A percentile compares a stretch with the other conserved stretches of the same genome.
phyloP scores from a whole-genome alignment of 2,797 vertebrate species.

The Intellagama lesueurii region DNA sequence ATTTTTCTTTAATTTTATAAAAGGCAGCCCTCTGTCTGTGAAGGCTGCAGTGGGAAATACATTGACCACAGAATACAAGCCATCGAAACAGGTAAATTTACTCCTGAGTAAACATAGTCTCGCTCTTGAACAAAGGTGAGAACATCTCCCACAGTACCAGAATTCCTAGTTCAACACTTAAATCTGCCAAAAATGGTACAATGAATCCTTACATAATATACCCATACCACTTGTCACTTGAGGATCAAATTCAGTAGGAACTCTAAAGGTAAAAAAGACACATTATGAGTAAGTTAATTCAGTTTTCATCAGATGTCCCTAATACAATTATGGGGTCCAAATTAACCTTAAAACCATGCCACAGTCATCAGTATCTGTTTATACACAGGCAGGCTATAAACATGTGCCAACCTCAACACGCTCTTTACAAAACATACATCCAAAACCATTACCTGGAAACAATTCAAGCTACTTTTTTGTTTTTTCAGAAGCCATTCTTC shows the following conservation, averaged over 20 bases:
- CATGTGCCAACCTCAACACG: not conserved
- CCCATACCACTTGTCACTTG: not conserved
- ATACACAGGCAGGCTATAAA: not conserved
- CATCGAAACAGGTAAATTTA: not conserved
- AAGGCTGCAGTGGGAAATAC: not conserved
- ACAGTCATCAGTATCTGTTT: no score
- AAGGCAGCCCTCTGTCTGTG: not conserved
- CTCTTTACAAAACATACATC: slow-evolving; percentile 28
- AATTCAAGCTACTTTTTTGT: slow-evolving; percentile 63
- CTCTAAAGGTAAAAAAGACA: not conserved
- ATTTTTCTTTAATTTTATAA: not conserved
- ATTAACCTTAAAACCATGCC: not conserved
- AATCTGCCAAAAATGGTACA: not conserved
- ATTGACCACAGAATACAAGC: not conserved
- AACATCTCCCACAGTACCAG: not conserved
- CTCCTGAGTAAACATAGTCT: no score
- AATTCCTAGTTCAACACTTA: not conserved
- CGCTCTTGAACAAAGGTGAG: not conserved
- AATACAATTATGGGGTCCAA: not conserved
- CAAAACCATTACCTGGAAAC: slow-evolving; percentile 74
- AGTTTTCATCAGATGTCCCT: not conserved
- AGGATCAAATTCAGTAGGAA: not conserved
- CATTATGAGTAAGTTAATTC: not conserved
- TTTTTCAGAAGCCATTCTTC: slow-evolving; percentile 78
- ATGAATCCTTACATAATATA: no score